Base-by-base conservation (phyloP, 2,797 vertebrate species). In the Cuniculus paca region DNA sequence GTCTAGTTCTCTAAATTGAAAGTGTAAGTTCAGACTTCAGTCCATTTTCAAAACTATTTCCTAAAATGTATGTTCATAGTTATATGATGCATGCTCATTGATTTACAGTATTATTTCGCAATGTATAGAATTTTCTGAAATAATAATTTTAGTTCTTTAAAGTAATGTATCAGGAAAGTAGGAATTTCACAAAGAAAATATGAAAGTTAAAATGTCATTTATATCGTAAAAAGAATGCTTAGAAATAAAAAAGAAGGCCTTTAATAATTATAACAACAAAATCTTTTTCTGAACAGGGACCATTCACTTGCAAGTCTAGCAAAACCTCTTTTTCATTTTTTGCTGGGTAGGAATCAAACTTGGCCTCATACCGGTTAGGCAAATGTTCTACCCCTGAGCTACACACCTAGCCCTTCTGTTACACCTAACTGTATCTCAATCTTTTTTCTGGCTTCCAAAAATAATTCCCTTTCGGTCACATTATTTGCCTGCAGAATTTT, bases 141-240 rank as follows among this genome's bases (percentile, higher is more conserved):
- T 58, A 75, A 80, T 68, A 83, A 72, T 92, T 96, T 90, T 96
- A 82, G 24, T 61, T 68, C 39, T 63, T 88, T 83, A 93, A 88
- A 68, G 39, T 4, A n/a, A 79, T n/a, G 26, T 86, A 28, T 56
- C 77, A 91, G 58, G 75, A 95, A 96, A 92, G 87, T 78, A 84
- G 34, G 45, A 94, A 80, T 0, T 22, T 31, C 36, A 80, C 42
- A 60, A 85, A 94, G 88, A 90, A 96, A 96, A 94, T 26, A 2
- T 68, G 17, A 85, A 88, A 77, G 72, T 95, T 82, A 92, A 68
- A 93, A 79, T 72, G 22, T 58, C 45, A 82, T 60, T 78, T 61
- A 42, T 86, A 72, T 78, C 34, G 61, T 89, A n/a, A 94, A 89
- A 83, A 72, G 20, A 48, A 92, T 77, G 22, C 16, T 87, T 91